Evolutionary conservation across 2,888 invertebrate genomes (phyloP), one percentile per base, ranked within the genome.

Genomic region (Drosophila eohydei): DNA sequence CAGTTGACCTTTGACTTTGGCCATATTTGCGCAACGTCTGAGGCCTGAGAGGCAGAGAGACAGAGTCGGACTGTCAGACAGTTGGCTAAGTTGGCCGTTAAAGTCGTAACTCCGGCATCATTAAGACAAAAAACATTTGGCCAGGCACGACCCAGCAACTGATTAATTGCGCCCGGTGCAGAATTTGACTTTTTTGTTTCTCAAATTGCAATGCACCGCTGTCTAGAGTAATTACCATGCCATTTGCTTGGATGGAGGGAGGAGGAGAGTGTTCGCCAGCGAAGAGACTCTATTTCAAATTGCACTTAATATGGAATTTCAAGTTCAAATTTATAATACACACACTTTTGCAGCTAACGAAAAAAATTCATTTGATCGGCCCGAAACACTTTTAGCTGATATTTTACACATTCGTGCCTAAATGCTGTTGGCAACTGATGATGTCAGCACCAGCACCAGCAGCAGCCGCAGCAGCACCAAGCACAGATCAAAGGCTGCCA

Each of bases 241-340:
- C 83, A 74, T 21, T 68, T 70, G 46, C 32, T 59, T 41, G 67
- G 44, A 14, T 5, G 11, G 32, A 16, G 12, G 30, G 1, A 5
- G n/a, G 16, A 21, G 6, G 34, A 21, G 55, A 36, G 52, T 6
- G 21, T 30, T 26, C 21, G 34, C 12, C 30, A 16, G 16, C 60
- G 73, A 75, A 64, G 71, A 61, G 75, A 75, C 66, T 88, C 68
- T 71, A 83, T 84, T 83, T 73, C 88, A 63, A 89, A 84, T 77
- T 87, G 84, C 84, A 87, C 88, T 89, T 85, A 83, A 85, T 89
- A 85, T 85, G 84, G 84, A 87, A 85, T 85, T 89, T 80, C 84
- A 85, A 85, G 84, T 83, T 85, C 88, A 87, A 70, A 58, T 77
- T 55, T 67, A 48, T 63, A 65, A 57, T 43, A 60, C 62, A 66